Conservation (phyloP, 2,113 vertebrate genomes). For the Oriolus oriolus region DNA sequence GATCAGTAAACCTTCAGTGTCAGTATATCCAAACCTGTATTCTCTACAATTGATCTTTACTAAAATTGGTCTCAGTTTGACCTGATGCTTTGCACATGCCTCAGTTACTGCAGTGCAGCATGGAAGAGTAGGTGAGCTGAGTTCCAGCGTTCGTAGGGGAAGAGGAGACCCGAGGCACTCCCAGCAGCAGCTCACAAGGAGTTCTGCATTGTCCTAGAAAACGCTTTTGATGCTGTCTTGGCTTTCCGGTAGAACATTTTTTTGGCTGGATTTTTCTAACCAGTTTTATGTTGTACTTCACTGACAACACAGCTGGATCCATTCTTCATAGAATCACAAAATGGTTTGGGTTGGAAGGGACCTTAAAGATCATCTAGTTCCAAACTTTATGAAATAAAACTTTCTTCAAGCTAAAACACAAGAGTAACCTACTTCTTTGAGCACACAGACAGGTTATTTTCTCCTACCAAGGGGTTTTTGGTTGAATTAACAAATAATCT, state of each 20-base stretch:
- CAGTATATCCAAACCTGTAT: neutral
- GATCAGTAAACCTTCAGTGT: neutral
- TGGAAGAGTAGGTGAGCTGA: neutral
- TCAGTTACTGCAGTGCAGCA: neutral
- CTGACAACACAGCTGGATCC: neutral
- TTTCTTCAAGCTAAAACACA: neutral
- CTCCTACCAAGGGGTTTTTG: neutral
- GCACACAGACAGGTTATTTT: neutral
- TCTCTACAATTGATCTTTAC: neutral
- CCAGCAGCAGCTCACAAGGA: neutral
- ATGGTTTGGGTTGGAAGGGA: neutral
- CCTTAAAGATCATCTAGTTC: neutral
- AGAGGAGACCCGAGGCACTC: rapidly evolving
- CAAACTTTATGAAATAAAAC: neutral
- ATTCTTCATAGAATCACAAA: neutral
- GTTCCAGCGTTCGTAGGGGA: rapidly evolving
- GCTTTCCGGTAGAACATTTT: neutral
- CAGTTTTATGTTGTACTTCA: neutral
- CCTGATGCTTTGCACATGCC: neutral
- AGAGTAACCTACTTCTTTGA: neutral
- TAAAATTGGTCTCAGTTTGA: neutral
- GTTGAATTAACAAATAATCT: neutral
- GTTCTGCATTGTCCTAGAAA: neutral
- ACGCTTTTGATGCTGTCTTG: neutral
- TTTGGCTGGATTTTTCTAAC: neutral